These are phyloP conservation scores for Nesospiza acunhae DNA, from an alignment of 2,113 vertebrate species.

Conservation along the genomic window DNA sequence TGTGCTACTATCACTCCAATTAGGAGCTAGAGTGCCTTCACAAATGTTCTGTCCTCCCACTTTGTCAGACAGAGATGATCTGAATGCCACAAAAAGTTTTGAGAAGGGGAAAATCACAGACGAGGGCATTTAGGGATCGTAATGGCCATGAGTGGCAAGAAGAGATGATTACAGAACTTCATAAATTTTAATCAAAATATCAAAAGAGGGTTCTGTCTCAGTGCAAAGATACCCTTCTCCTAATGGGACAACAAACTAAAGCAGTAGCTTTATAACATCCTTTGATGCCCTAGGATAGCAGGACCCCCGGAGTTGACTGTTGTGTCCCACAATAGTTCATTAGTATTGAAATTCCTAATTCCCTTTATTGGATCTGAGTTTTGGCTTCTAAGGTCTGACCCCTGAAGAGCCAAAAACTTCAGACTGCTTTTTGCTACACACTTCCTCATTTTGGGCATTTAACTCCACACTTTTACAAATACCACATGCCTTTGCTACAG, in stretches of 20 bases:
- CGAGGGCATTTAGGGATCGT: slow-evolving; percentile 36
- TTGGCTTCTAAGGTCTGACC: slow-evolving; percentile 25
- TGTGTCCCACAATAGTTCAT: slow-evolving; percentile 32
- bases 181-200: slow-evolving; percentile 64
- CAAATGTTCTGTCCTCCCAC: slow-evolving; percentile 48
- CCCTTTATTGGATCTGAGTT: slow-evolving; percentile 47
- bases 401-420: slow-evolving; percentile 15
- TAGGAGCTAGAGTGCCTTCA: slow-evolving; percentile 45
- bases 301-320: slow-evolving; percentile 13
- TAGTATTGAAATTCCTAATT: slow-evolving; percentile 54
- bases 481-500: neutral
- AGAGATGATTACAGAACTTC: slow-evolving; percentile 48
- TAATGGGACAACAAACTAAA: slow-evolving; percentile 26
- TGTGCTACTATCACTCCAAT: slow-evolving; percentile 53
- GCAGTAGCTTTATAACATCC: neutral
- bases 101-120: slow-evolving; percentile 35
- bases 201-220: slow-evolving; percentile 36
- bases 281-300: slow-evolving; percentile 45
- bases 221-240: slow-evolving; percentile 7
- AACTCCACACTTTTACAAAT: neutral
- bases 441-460: neutral
- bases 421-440: neutral
- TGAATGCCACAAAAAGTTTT: slow-evolving; percentile 32
- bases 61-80: slow-evolving; percentile 32
- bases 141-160: slow-evolving; percentile 32